phyloP scores from a whole-genome alignment of 2,113 vertebrate species.

The Hiodon alosoides region DNA sequence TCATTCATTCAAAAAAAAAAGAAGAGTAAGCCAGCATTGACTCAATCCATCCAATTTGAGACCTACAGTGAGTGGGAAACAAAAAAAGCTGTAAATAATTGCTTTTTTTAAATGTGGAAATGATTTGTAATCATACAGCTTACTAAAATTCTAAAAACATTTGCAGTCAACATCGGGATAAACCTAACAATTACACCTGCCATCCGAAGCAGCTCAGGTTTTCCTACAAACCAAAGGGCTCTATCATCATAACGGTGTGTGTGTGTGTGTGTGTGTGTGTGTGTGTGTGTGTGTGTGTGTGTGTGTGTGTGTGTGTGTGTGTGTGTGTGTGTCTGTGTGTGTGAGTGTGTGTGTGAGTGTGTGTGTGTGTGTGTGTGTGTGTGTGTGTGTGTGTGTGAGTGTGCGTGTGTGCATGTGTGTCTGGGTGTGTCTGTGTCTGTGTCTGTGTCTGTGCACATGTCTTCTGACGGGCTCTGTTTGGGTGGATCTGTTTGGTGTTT shows the following conservation, averaged over 20 bases:
- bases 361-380: too few species aligned
- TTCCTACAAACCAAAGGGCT: background rate
- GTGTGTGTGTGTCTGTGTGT: background rate
- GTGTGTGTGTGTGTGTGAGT: background rate
- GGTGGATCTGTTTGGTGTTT: background rate
- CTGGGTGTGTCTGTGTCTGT: background rate
- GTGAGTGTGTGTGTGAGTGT: background rate
- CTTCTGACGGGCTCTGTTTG: background rate
- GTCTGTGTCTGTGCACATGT: background rate
- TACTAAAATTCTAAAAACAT: background rate
- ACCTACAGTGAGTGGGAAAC: constrained; percentile 16
- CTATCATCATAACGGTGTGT: background rate
- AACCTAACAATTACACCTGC: constrained; percentile 5
- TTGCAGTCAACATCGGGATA: constrained; percentile 11
- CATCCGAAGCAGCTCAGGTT: constrained; percentile 8
- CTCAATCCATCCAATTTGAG: constrained; percentile 26
- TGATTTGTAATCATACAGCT: background rate
- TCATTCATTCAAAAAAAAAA: constrained; percentile 18
- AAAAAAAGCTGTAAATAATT: constrained; percentile 19
- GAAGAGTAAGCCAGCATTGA: constrained; percentile 17
- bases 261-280: too few species aligned
- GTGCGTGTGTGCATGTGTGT: background rate
- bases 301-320: background rate
- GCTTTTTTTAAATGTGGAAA: background rate
- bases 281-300: background rate